Base-by-base conservation (phyloP, 2,113 vertebrate genomes). In the Urocitellus parryii region DNA sequence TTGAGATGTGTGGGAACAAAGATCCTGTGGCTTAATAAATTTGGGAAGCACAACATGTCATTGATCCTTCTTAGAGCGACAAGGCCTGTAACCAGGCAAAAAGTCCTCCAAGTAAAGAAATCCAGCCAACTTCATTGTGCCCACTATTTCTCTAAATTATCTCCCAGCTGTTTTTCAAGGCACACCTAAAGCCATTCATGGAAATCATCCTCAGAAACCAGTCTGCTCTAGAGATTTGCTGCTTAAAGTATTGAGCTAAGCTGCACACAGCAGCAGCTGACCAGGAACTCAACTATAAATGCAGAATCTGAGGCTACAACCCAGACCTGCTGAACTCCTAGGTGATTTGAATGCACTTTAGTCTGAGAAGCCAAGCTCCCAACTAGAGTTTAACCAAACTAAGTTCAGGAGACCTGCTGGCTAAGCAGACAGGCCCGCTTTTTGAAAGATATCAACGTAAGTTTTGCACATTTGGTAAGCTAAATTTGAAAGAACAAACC, bases 1-100 rank as follows among this genome's bases (percentile, higher is more conserved):
- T 67, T 87, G 90, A 95, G 37, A 34, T 94, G 34, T 22, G 22
- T 73, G 42, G 73, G 81, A 63, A 85, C 61, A 68, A 79, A 82
- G 32, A 88, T 42, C n/a, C 80, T 65, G 37, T 42, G 42, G n/a
- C 70, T 45, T 42, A 87, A 88, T 88, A 65, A 20, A 91, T 48
- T 29, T 34, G 70, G 72, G 85, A 82, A 20, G 4, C 34, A 11
- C 83, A 27, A 17, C 7, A n/a, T 20, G 25, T 16, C 48, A 51
- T 34, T 34, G 48, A 65, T 51, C 12, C 48, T 17, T 34, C 34
- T 53, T 42, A 39, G 51, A 61, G 39, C n/a, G 73, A 63, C 10
- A 29, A 76, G 72, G 76, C 34, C 17, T 12, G 5, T 70, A 34
- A 61, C 29, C 24, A 27, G 37, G 70, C 51, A 48, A 45, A n/a